Evolutionary conservation across 2,113 vertebrate species (phyloP), one percentile per base, ranked within the genome.

Genomic region (Neodon shergylaensis): DNA sequence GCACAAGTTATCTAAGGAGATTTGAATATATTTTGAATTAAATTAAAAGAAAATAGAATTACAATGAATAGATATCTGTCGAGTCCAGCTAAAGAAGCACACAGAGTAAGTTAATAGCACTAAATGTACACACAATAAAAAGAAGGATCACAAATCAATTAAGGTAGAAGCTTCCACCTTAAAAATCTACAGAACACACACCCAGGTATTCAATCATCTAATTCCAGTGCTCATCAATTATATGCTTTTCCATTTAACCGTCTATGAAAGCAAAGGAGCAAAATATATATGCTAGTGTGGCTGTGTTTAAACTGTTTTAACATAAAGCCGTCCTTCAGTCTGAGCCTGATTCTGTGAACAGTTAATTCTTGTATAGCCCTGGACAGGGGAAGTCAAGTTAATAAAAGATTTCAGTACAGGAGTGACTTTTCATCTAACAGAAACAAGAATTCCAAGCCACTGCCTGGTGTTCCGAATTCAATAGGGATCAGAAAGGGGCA

Each of bases 391-490:
- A 94, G 52, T 58, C 81, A 97, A 97, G 87, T 52, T 93, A 95
- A 72, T 66, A 85, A 88, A 95, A 85, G 7, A 89, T 90, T 96
- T 97, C 83, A 96, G 88, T 91, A 74, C 96, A 96, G 95, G 76
- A n/a, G 72, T 77, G 66, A 95, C 47, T 97, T 96, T 65, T 86
- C 74, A 90, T 89, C 77, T 92, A 95, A 95, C 83, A 98, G 79
- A 97, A 96, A 97, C 84, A 77, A 97, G 92, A 95, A 95, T 81
- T 97, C 97, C 92, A 94, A 96, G 77, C 78, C 21, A 90, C 66
- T 97, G 89, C 77, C 94, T 96, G 79, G 93, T 95, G 95, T 94
- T 96, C 93, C 93, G 84, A 98, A 97, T 92, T 88, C 65, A 98
- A 52, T 8, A 83, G 14, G 49, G 95, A 87, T 44, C 92, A 77